Base-by-base conservation (phyloP, 1,140 invertebrate species). In the Papilio xuthus region DNA sequence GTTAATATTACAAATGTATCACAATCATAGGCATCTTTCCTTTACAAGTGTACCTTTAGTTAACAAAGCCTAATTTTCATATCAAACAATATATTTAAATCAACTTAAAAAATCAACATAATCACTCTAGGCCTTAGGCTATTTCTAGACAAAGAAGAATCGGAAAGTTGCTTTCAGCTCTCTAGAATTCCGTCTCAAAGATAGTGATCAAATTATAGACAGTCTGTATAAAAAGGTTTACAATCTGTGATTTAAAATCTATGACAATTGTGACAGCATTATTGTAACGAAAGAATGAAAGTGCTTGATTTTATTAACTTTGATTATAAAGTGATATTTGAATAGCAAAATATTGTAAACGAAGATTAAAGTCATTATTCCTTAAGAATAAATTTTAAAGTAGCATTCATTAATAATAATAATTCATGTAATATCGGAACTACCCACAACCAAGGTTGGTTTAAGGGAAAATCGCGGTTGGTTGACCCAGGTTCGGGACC, bases 191-290 rank as follows among this genome's bases (percentile, higher is more conserved):
- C 60, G 60, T 63, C 60, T 0, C 26, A 63, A 28, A 2, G 60
- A 63, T 63, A 6, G 60, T 63, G 28, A 63, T 63, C 60, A 28
- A 63, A 63, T 60, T 60, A 60, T 6, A 63, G 26, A 63, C 60
- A 23, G 15, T 63, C 60, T 63, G 23, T 28, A 63, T 12, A 9
- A 15, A 28, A 63, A 26, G n/a, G 10, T 63, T 15, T 63, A 26
- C 12, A 28, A 63, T 63, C 60, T 60, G 23, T 60, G 56, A 60
- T 60, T 20, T 23, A 26, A 60, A 60, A 60, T 60, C 0, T 10
- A 63, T 63, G 60, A 63, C 60, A 63, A 3, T 12, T 28, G 23
- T 63, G 26, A 28, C 26, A 63, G 60, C n/a, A n/a, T 28, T 63
- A 63, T 63, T 28, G 60, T 13, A 28, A 23, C 9, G 26, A 15